A percentile compares a stretch with the other conserved stretches of the same genome.
Evolutionary conservation across 1,140 invertebrate genomes (phyloP).

Genomic region (Chironomus striatipennis): DNA sequence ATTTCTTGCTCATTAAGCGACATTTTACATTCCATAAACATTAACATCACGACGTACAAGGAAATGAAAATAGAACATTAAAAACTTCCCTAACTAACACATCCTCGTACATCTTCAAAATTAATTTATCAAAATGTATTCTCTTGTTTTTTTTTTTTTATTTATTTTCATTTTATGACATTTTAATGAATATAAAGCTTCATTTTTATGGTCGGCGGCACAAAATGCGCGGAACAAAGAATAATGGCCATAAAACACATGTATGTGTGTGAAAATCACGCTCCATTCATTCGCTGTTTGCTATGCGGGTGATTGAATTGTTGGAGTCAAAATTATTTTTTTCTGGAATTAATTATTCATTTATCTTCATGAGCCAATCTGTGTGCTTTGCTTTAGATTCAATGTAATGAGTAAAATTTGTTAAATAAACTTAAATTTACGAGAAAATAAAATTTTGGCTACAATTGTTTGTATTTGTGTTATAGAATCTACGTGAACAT

Average conservation of each 20-base stretch:
- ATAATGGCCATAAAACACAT: conserved; percentile 2
- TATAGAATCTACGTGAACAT: not conserved
- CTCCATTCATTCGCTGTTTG: too few relatives aligned
- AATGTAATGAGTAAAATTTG: too few relatives aligned
- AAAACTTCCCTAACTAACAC: too few relatives aligned
- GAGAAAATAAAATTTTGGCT: too few relatives aligned
- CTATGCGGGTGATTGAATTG: not conserved
- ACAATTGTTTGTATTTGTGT: too few relatives aligned
- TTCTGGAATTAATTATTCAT: not conserved
- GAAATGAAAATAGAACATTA: too few relatives aligned
- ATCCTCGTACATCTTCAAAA: not conserved
- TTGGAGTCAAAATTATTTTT: conserved; percentile 3
- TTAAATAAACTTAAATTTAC: too few relatives aligned
- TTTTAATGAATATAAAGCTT: conserved; percentile 21
- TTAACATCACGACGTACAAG: too few relatives aligned
- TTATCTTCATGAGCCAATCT: not conserved
- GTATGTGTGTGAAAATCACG: not conserved
- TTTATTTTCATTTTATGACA: not conserved
- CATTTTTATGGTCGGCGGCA: not conserved
- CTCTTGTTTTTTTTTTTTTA: not conserved
- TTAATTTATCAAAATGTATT: conserved; percentile 4
- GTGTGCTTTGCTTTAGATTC: too few relatives aligned
- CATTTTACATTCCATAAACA: too few relatives aligned
- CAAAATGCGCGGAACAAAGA: not conserved
- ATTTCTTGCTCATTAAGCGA: too few relatives aligned